Percentiles rank a stretch among this genome's conserved stretches.
phyloP scores from a whole-genome alignment of 2,888 invertebrate genomes.

The Synanthedon myopaeformis region DNA sequence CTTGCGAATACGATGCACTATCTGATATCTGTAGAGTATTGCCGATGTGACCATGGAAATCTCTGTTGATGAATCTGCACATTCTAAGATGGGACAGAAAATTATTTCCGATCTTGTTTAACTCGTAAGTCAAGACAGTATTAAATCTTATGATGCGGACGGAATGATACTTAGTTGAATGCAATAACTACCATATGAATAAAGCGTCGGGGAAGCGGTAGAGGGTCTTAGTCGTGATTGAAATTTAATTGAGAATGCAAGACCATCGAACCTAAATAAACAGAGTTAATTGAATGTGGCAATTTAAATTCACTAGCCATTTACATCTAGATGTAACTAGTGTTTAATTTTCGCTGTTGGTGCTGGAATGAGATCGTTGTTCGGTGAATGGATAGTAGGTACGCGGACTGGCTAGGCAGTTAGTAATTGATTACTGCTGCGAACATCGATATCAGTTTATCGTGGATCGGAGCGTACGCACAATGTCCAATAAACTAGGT shows the following conservation, averaged over 20 bases:
- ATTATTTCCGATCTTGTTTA: not conserved
- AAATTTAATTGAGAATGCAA: not conserved
- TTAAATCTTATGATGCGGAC: not conserved
- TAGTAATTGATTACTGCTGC: conserved; percentile 54
- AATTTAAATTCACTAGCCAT: conserved; percentile 32
- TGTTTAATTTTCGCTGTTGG: conserved; percentile 48
- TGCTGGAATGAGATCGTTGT: conserved; percentile 50
- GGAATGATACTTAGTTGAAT: not conserved
- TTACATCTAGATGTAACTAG: conserved; percentile 41
- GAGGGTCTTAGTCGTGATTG: not conserved
- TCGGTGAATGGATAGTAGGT: not conserved
- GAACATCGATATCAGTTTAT: conserved; percentile 51
- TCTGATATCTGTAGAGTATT: no score
- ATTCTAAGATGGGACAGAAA: not conserved
- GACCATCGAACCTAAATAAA: conserved; percentile 23
- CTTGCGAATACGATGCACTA: no score
- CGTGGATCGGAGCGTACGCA: conserved; percentile 47
- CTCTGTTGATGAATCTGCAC: not conserved
- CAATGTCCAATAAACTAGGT: conserved; percentile 65
- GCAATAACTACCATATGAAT: not conserved
- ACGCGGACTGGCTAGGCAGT: conserved; percentile 8
- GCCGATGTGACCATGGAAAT: not conserved
- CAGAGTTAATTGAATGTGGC: conserved; percentile 10
- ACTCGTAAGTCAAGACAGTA: not conserved
- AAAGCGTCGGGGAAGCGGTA: not conserved